Percentiles rank a stretch among this genome's conserved stretches.
These are phyloP conservation scores for Oncopeltus fasciatus DNA, from an alignment of 1,140 invertebrate species.

Conservation along the genomic window DNA sequence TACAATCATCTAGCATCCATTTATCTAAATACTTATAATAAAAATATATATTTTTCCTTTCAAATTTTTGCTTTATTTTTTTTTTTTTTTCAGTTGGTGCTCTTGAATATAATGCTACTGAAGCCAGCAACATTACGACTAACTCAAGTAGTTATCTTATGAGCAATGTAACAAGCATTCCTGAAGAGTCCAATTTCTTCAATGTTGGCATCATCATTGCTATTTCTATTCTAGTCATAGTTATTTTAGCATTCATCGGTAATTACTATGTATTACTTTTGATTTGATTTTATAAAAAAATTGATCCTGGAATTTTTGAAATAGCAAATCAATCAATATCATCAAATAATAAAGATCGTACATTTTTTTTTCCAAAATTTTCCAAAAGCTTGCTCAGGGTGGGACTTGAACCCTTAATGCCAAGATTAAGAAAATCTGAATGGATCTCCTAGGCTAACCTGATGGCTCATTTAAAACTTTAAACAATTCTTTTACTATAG, in stretches of 20 bases:
- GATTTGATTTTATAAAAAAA: no score
- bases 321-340: no score
- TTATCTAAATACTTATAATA: background rate
- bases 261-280: no score
- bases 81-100: background rate
- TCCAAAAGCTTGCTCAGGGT: no score
- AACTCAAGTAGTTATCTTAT: background rate
- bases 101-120: background rate
- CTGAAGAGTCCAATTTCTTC: background rate
- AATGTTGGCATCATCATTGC: background rate
- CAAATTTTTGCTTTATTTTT: background rate
- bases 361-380: no score
- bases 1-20: background rate
- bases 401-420: no score
- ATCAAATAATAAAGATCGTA: no score
- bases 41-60: background rate
- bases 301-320: no score
- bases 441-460: no score
- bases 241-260: background rate
- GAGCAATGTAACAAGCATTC: background rate
- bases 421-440: no score
- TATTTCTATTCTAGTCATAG: background rate
- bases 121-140: background rate
- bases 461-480: no score
- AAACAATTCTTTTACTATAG: no score